Base-by-base conservation (phyloP, 2,888 invertebrate species). In the Plagodis dolabraria region DNA sequence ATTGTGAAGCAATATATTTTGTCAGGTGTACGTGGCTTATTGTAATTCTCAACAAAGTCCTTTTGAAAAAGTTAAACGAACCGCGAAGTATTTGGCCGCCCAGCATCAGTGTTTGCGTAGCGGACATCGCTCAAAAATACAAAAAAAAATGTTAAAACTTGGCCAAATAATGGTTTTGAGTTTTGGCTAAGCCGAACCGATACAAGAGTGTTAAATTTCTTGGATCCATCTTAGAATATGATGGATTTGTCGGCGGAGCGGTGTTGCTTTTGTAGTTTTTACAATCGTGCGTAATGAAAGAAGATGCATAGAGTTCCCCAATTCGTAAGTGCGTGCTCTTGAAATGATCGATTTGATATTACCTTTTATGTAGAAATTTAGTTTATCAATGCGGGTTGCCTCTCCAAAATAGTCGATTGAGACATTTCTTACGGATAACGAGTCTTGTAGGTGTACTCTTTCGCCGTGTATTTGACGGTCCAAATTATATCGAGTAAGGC, bases 141-240 rank as follows among this genome's bases (percentile, higher is more conserved):
- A 76, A 82, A 77, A 75, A 77, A 76, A 4, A 77, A 73, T 75
- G 71, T 72, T 74, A 70, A 75, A 78, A 80, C 80, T 74, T 76
- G 69, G 65, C 75, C 81, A 80, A 83, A 89, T 86, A 90, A 89
- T 85, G 72, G 87, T 75, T 85, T 86, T 80, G 87, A 81, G 80
- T 82, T 78, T 81, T 83, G 79, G 78, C 82, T 79, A 82, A 69
- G 79, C 79, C 75, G 69, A 74, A 64, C 74, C 80, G 73, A 82
- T 75, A 88, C 86, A 88, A 87, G 86, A 83, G 91, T 88, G 89
- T 91, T 91, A 86, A 88, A 89, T 92, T 90, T 91, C 92, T 74
- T 81, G 80, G 77, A 87, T 83, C 77, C 71, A 82, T 82, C 82
- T 74, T 77, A 74, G 74, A 82, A 80, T 82, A 87, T 91, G 92